Conservation (phyloP, 1,140 invertebrate species). For the Zaprionus tsacasi region DNA sequence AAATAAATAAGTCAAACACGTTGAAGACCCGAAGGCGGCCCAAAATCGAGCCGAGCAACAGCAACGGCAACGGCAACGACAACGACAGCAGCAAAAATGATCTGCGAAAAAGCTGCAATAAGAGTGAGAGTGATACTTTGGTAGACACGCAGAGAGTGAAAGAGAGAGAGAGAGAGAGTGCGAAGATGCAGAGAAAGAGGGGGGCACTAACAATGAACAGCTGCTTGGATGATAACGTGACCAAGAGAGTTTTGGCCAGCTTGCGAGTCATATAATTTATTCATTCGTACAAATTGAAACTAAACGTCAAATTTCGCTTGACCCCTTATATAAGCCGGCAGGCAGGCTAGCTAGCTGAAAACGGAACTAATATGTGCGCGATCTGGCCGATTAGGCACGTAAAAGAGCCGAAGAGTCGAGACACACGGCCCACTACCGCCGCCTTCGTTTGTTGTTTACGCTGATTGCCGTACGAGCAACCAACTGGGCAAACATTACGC, state of each 20-base stretch:
- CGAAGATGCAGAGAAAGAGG: constrained; percentile 19
- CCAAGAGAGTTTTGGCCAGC: constrained; percentile 17
- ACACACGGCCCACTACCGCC: not conserved
- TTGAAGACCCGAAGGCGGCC: constrained; percentile 51
- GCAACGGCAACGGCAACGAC: constrained; percentile 14
- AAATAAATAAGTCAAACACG: constrained; percentile 66
- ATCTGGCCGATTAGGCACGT: constrained; percentile 16
- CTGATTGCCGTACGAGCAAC: constrained; percentile 7
- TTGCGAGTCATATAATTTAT: constrained; percentile 40
- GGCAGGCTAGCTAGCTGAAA: constrained; percentile 22
- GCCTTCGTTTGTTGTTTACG: not conserved
- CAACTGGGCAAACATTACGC: constrained; percentile 41
- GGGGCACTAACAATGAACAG: not conserved
- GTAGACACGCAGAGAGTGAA: not conserved
- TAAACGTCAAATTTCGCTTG: constrained; percentile 56
- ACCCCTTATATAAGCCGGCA: constrained; percentile 68
- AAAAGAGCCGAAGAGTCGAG: not conserved
- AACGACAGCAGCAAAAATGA: constrained; percentile 15
- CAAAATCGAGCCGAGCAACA: constrained; percentile 17
- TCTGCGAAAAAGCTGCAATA: constrained; percentile 6
- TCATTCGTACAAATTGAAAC: constrained; percentile 45
- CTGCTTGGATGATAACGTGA: constrained; percentile 40
- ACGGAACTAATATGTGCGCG: constrained; percentile 66
- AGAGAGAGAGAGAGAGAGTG: constrained; percentile 3
- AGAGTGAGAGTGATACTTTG: constrained; percentile 19